Percentiles rank a stretch among this genome's conserved stretches.
phyloP scores from a whole-genome alignment of 2,888 invertebrate genomes.

The Fragum sueziense region DNA sequence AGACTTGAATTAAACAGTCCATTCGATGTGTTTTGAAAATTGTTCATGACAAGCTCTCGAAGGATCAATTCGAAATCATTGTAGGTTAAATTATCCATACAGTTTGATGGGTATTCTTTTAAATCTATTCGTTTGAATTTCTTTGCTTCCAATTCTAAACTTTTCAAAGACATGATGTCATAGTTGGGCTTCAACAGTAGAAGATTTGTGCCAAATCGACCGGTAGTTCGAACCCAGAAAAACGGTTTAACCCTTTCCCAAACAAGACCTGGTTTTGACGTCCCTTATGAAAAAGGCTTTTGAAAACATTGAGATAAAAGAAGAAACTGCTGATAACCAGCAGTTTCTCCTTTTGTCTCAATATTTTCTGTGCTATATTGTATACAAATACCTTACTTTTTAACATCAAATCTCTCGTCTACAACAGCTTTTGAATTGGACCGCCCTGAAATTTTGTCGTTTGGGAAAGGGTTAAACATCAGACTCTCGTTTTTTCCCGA shows the following conservation, averaged over 20 bases:
- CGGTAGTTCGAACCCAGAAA: neutral
- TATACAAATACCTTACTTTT: no score
- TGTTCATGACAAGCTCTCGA: neutral
- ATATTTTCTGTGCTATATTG: no score
- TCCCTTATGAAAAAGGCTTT: no score
- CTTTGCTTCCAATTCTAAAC: neutral
- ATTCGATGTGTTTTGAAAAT: neutral
- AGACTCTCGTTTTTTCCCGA: neutral
- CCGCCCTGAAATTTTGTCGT: neutral
- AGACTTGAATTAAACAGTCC: neutral
- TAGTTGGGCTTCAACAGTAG: neutral
- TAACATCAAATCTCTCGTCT: no score
- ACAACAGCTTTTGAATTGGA: no score
- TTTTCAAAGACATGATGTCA: conserved; percentile 9
- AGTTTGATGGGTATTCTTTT: neutral
- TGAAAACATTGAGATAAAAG: no score
- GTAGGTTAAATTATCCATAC: neutral
- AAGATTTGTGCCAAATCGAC: neutral
- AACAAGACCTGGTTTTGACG: no score
- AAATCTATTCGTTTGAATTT: neutral
- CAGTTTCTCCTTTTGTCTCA: no score
- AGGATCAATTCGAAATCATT: neutral
- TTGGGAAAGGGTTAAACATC: neutral
- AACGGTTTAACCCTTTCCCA: neutral
- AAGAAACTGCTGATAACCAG: no score